phyloP scores from a whole-genome alignment of 2,888 invertebrate species.

The Caenorhabditis macrosperma region DNA sequence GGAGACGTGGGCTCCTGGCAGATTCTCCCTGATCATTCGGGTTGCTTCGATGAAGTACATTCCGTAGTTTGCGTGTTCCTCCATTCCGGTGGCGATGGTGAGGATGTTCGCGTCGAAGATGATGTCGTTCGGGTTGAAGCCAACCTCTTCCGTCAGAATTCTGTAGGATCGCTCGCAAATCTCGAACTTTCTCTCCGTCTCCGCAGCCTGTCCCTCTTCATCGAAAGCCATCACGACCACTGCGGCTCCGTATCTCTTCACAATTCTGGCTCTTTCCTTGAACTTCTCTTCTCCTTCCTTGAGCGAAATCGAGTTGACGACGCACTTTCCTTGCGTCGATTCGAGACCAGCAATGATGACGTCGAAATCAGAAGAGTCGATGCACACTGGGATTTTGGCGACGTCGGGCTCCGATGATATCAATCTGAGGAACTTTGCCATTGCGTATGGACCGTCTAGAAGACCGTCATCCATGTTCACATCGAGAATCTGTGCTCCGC shows the following conservation, averaged over 20 bases:
- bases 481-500: constrained; percentile 83
- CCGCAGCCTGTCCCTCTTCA: constrained; percentile 84
- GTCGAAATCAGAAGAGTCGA: constrained; percentile 84
- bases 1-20: constrained; percentile 83
- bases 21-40: constrained; percentile 82
- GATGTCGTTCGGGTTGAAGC: constrained; percentile 83
- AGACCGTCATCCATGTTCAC: constrained; percentile 84
- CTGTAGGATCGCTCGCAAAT: constrained; percentile 83
- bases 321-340: constrained; percentile 83
- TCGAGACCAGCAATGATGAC: constrained; percentile 84
- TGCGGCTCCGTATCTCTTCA: constrained; percentile 83
- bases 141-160: constrained; percentile 82
- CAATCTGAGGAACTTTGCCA: constrained; percentile 83
- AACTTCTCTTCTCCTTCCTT: constrained; percentile 84
- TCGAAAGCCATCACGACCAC: constrained; percentile 85
- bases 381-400: constrained; percentile 83
- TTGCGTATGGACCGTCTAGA: constrained; percentile 83
- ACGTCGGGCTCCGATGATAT: constrained; percentile 84
- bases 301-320: constrained; percentile 84
- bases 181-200: constrained; percentile 82
- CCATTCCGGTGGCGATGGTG: constrained; percentile 84
- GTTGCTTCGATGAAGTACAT: constrained; percentile 83
- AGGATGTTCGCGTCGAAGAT: constrained; percentile 84
- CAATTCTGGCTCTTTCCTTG: constrained; percentile 81
- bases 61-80: constrained; percentile 84